Evolutionary conservation across 2,888 invertebrate species (phyloP), one percentile per base, ranked within the genome.

Genomic region (Callimorpha dominula): DNA sequence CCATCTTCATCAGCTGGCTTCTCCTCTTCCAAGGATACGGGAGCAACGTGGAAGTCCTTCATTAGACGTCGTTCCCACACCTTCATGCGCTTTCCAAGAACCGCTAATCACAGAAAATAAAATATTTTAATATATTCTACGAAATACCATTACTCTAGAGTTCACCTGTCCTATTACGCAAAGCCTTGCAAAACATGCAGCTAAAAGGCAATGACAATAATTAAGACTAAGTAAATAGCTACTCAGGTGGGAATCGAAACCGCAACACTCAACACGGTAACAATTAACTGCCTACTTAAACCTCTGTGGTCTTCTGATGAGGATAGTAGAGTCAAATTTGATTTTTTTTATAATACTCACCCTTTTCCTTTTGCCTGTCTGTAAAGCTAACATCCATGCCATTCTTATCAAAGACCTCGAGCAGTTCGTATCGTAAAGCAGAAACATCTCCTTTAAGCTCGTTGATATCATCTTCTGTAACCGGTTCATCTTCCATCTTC

Each of bases 361-460:
- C 96, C 91, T 97, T 97, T 85, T 98, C 98, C 86, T 97, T 97
- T 67, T 96, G n/a, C n/a, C n/a, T 96, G 77, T 97, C 97, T 31
- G 97, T 97, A 63, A 96, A 96, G 0, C 97, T 97, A 0, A 98
- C 97, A 89, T 98, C 97, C 97, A 98, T 97, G 63, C 99, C 99
- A 87, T 98, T 99, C 89, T 96, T 97, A 79, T 97, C 97, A 67
- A 99, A 97, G 52, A 99, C 98, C 84, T 99, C 99, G 1, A 99
- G 95, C 81, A 99, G 96, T 90, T 99, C 99, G 88, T 98, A 99
- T 81, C 99, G 97, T 96, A 99, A 97, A 0, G 99, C 97, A 0
- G 99, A 98, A 63, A 99, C 98, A 86, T 99, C 99, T 85, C 98
- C 98, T 91, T 99, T 99, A 50, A 99, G 97, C 93, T 99, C 99